Evolutionary conservation across 1,140 invertebrate genomes (phyloP).

Genomic region (Epicauta chinensis): DNA sequence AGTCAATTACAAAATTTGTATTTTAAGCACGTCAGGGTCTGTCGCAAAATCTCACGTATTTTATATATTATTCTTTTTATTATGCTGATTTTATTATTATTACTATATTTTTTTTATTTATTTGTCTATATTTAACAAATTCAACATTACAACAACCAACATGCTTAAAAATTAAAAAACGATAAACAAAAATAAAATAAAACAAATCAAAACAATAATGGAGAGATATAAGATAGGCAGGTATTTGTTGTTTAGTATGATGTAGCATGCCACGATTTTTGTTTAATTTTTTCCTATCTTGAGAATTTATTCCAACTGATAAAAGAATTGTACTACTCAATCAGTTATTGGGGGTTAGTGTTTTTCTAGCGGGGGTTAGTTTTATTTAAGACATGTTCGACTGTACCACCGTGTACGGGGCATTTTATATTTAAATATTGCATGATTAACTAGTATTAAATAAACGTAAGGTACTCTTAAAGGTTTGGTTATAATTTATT

Average conservation of each 20-base stretch:
- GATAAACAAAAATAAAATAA: constrained; percentile 1
- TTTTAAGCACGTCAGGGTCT: constrained; percentile 34
- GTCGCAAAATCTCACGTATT: constrained; percentile 1
- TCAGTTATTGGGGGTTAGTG: constrained; percentile 7
- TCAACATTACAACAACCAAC: constrained; percentile 20
- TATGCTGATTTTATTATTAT: too few relatives aligned
- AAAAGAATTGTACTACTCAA: constrained; percentile 10
- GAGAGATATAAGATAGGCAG: too few relatives aligned
- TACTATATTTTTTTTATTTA: too few relatives aligned
- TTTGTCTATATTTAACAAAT: not conserved
- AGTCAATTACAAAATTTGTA: not conserved
- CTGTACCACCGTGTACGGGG: constrained; percentile 40
- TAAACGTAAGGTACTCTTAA: constrained; percentile 41
- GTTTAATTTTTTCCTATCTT: too few relatives aligned
- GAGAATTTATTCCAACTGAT: not conserved
- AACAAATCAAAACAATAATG: too few relatives aligned
- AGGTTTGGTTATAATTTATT: constrained; percentile 42
- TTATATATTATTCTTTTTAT: not conserved
- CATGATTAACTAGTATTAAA: constrained; percentile 44
- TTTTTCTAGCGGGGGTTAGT: not conserved
- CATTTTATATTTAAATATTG: constrained; percentile 43
- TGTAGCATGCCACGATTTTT: too few relatives aligned
- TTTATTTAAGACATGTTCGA: constrained; percentile 14
- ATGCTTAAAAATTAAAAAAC: constrained; percentile 27
- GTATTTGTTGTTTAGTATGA: too few relatives aligned